Percentiles rank a stretch among this genome's conserved stretches.
phyloP scores from a whole-genome alignment of 2,888 invertebrate species.

The Drosophila conformis region DNA sequence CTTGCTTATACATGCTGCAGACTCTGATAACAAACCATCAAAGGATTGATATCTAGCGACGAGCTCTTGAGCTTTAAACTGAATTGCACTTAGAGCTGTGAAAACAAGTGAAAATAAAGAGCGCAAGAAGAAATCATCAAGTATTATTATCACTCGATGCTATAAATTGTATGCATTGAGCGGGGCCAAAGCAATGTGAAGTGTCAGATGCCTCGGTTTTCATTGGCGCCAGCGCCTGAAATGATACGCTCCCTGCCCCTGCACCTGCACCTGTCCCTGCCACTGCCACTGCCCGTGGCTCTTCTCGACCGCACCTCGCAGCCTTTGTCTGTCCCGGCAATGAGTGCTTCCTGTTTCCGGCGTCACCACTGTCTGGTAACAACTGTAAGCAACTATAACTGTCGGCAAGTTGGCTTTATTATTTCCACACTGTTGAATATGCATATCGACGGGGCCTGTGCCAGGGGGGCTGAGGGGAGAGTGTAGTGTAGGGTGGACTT shows the following conservation, averaged over 20 bases:
- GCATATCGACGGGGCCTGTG: constrained; percentile 50
- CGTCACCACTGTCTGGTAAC: constrained; percentile 63
- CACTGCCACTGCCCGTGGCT: not conserved
- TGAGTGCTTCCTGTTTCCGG: constrained; percentile 73
- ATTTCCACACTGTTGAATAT: constrained; percentile 80
- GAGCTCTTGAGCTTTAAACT: constrained; percentile 35
- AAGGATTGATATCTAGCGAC: constrained; percentile 6
- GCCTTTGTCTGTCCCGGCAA: constrained; percentile 58
- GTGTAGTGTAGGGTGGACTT: constrained; percentile 31
- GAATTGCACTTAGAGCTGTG: constrained; percentile 44
- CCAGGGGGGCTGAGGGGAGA: not conserved
- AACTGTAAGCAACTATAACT: constrained; percentile 75
- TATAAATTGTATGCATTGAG: constrained; percentile 53
- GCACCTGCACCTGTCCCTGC: too few species aligned
- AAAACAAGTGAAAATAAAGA: constrained; percentile 8
- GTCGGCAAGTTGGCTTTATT: constrained; percentile 80
- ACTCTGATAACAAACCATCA: not conserved
- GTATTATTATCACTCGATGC: constrained; percentile 51
- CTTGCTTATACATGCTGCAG: constrained; percentile 1
- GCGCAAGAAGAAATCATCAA: constrained; percentile 30
- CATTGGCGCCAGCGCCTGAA: constrained; percentile 45
- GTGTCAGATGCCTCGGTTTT: constrained; percentile 50
- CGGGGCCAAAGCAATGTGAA: constrained; percentile 30
- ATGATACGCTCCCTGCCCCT: not conserved
- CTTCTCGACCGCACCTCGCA: constrained; percentile 14